Evolutionary conservation across 2,113 vertebrate genomes (phyloP).

Genomic region (Colistium nudipinnis): DNA sequence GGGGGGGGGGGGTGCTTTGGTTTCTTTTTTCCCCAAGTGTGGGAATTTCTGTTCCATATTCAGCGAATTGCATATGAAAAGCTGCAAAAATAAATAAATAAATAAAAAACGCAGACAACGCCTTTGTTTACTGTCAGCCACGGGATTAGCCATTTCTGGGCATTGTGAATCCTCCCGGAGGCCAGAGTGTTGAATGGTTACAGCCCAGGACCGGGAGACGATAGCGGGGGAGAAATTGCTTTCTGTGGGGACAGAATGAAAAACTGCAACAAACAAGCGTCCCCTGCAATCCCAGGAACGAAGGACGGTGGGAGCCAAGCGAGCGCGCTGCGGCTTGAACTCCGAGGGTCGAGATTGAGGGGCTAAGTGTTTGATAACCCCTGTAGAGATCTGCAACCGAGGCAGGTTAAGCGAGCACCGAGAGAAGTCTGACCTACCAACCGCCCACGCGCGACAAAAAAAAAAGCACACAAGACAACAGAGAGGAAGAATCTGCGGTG

Average conservation of each 20-base stretch:
- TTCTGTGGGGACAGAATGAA: slow-evolving; percentile 50
- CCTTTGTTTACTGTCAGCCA: slow-evolving; percentile 42
- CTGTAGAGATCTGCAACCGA: slow-evolving; percentile 27
- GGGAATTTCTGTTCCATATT: slow-evolving; percentile 25
- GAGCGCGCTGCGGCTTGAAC: slow-evolving; percentile 2
- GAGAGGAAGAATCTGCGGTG: not conserved
- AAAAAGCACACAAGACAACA: slow-evolving; percentile 11
- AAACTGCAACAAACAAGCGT: slow-evolving; percentile 45
- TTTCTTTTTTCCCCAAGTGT: slow-evolving; percentile 13
- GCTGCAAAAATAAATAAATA: slow-evolving; percentile 38
- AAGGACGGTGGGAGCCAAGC: slow-evolving; percentile 15
- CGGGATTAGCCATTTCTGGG: slow-evolving; percentile 42
- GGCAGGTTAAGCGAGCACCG: not conserved
- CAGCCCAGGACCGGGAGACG: slow-evolving; percentile 23
- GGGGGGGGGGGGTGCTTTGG: not conserved
- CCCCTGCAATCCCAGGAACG: slow-evolving; percentile 39
- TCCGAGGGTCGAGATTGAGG: slow-evolving; percentile 32
- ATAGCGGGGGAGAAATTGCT: slow-evolving; percentile 45
- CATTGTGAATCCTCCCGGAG: slow-evolving; percentile 29
- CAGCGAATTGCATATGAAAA: slow-evolving; percentile 24
- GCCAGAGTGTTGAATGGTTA: slow-evolving; percentile 31
- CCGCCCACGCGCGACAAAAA: not conserved
- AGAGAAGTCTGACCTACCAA: slow-evolving; percentile 12
- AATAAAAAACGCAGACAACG: slow-evolving; percentile 9
- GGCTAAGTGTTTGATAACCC: slow-evolving; percentile 31